Conservation (phyloP, 2,888 invertebrate species). For the Sussaba pulchella region DNA sequence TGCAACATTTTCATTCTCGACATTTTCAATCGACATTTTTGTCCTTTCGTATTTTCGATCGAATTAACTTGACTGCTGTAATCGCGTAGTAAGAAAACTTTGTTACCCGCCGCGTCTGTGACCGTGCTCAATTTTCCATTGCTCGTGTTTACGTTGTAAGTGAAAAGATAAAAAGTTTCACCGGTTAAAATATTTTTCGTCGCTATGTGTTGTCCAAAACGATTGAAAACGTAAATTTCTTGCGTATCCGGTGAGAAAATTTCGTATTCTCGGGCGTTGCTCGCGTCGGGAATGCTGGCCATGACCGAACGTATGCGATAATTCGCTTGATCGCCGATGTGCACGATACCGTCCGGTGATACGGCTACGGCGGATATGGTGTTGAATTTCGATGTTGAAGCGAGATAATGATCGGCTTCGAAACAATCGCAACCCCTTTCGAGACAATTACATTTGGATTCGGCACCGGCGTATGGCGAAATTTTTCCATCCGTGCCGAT, state of each 20-base stretch:
- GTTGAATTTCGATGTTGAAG: conserved; percentile 97
- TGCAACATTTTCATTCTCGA: conserved; percentile 96
- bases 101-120: conserved; percentile 96
- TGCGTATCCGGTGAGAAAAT: conserved; percentile 98
- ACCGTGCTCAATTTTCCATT: conserved; percentile 97
- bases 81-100: conserved; percentile 93
- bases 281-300: conserved; percentile 95
- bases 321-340: conserved; percentile 98
- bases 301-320: conserved; percentile 94
- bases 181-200: conserved; percentile 98
- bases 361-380: conserved; percentile 97
- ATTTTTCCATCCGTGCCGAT: conserved; percentile 98
- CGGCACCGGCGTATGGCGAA: conserved; percentile 96
- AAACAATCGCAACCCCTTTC: conserved; percentile 97
- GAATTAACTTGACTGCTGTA: conserved; percentile 96
- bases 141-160: conserved; percentile 98
- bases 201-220: conserved; percentile 97
- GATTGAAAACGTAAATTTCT: conserved; percentile 96
- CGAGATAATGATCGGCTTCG: conserved; percentile 95
- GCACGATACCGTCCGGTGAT: conserved; percentile 96
- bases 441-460: conserved; percentile 96
- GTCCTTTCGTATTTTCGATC: conserved; percentile 96
- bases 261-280: conserved; percentile 94
- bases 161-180: conserved; percentile 96
- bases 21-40: conserved; percentile 95